Evolutionary conservation across 64 coral and sea anemone genomes (phyloP).

Genomic region (Acropora yongei): DNA sequence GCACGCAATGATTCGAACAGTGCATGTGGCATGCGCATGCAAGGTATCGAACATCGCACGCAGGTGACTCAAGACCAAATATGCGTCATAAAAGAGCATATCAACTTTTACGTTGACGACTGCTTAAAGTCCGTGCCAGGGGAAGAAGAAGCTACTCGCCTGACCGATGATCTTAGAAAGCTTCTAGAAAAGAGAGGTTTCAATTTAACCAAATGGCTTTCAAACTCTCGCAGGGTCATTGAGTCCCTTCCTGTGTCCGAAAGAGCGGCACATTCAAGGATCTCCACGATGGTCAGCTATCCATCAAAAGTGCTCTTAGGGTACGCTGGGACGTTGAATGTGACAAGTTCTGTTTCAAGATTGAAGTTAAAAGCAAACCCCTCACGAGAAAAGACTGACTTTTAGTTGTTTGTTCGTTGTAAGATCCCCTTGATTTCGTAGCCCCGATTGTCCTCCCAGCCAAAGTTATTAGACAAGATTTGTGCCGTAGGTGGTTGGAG

Average conservation of each 20-base stretch:
- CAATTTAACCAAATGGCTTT: slow-evolving; percentile 34
- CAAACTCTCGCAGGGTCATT: background rate
- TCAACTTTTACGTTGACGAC: background rate
- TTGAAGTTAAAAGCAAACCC: background rate
- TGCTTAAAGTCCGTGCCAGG: too few species aligned
- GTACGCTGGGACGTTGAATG: background rate
- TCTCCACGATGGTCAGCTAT: background rate
- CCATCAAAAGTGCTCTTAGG: slow-evolving; percentile 16
- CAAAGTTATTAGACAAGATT: slow-evolving; percentile 1
- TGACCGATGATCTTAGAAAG: too few species aligned
- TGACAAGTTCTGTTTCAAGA: slow-evolving; percentile 21
- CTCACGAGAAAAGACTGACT: slow-evolving; percentile 33
- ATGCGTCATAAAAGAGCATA: too few species aligned
- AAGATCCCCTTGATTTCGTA: slow-evolving; percentile 25
- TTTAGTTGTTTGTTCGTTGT: background rate
- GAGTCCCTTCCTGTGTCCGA: background rate
- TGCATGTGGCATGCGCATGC: too few species aligned
- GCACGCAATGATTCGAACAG: too few species aligned
- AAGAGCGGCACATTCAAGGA: background rate
- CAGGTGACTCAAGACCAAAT: too few species aligned
- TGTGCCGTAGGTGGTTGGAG: background rate
- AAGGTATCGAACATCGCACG: too few species aligned
- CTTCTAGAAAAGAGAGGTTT: background rate
- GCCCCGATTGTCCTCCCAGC: background rate
- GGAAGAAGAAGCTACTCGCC: background rate